These are phyloP conservation scores for Aricia agestis DNA, from an alignment of 1,140 invertebrate species.

Conservation along the genomic window DNA sequence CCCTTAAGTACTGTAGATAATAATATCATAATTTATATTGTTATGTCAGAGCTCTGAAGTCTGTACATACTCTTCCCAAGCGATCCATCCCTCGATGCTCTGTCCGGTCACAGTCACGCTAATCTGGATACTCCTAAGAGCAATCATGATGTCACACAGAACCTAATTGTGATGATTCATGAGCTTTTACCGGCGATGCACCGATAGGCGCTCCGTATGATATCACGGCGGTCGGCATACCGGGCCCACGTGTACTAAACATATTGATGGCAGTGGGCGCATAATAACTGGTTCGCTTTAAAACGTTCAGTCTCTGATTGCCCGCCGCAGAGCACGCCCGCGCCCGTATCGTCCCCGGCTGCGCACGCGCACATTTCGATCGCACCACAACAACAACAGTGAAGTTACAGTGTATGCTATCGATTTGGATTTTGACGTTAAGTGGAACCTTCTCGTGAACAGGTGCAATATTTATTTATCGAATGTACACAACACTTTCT, in stretches of 20 bases:
- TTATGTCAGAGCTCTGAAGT: too few relatives aligned
- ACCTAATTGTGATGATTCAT: conserved; percentile 68
- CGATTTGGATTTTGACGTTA: conserved; percentile 46
- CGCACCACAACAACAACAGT: conserved; percentile 27
- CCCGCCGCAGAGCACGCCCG: conserved; percentile 55
- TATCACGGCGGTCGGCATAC: conserved; percentile 45
- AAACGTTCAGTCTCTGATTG: conserved; percentile 66
- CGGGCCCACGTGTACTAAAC: conserved; percentile 64
- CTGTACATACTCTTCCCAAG: too few relatives aligned
- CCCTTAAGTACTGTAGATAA: too few relatives aligned
- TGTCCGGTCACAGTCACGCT: too few relatives aligned
- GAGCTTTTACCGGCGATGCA: conserved; percentile 68
- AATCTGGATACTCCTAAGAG: conserved; percentile 23
- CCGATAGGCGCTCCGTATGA: conserved; percentile 60
- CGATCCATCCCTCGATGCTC: too few relatives aligned
- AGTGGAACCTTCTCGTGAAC: conserved; percentile 48
- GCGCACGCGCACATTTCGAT: conserved; percentile 45
- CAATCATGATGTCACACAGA: conserved; percentile 62
- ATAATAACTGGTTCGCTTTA: conserved; percentile 66
- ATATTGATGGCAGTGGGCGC: conserved; percentile 67
- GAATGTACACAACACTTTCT: conserved; percentile 12
- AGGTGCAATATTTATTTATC: conserved; percentile 59
- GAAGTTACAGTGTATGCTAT: conserved; percentile 47
- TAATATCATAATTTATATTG: too few relatives aligned
- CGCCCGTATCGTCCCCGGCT: conserved; percentile 46